Evolutionary conservation across 2,797 vertebrate species (phyloP).

Genomic region (Pampus argenteus): DNA sequence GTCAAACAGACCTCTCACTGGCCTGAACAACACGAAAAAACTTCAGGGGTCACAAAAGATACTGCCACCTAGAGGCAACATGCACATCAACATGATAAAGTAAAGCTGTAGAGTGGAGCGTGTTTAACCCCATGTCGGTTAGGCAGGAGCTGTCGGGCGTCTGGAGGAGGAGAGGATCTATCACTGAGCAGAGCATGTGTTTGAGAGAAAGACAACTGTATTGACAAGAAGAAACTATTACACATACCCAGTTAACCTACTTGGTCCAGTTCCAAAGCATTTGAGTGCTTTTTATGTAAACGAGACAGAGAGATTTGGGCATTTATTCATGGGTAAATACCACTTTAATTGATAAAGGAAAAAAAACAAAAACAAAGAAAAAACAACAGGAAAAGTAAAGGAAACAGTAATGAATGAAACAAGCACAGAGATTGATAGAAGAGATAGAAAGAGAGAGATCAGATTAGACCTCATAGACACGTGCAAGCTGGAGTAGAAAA

Average conservation of each 20-base stretch:
- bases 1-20: slow-evolving; percentile 49
- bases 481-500: slow-evolving; percentile 77
- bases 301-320: slow-evolving; percentile 87
- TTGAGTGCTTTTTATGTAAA: slow-evolving; percentile 90
- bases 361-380: too few species aligned
- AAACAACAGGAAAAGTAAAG: too few species aligned
- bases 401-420: slow-evolving; percentile 78
- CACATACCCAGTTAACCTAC: slow-evolving; percentile 90
- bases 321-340: slow-evolving; percentile 85
- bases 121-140: slow-evolving; percentile 70
- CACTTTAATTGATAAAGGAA: slow-evolving; percentile 71
- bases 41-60: slow-evolving; percentile 66
- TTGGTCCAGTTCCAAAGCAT: slow-evolving; percentile 89
- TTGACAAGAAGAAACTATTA: slow-evolving; percentile 86
- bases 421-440: slow-evolving; percentile 73
- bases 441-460: slow-evolving; percentile 64
- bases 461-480: slow-evolving; percentile 78
- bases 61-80: slow-evolving; percentile 81
- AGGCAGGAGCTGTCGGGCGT: slow-evolving; percentile 67
- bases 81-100: slow-evolving; percentile 76
- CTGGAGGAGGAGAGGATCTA: slow-evolving; percentile 79
- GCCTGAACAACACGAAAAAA: slow-evolving; percentile 55
- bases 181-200: slow-evolving; percentile 82
- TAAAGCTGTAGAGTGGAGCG: slow-evolving; percentile 61
- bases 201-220: slow-evolving; percentile 84